Evolutionary conservation across 2,888 invertebrate species (phyloP), one percentile per base, ranked within the genome.

Genomic region (Poecilus cupreus): DNA sequence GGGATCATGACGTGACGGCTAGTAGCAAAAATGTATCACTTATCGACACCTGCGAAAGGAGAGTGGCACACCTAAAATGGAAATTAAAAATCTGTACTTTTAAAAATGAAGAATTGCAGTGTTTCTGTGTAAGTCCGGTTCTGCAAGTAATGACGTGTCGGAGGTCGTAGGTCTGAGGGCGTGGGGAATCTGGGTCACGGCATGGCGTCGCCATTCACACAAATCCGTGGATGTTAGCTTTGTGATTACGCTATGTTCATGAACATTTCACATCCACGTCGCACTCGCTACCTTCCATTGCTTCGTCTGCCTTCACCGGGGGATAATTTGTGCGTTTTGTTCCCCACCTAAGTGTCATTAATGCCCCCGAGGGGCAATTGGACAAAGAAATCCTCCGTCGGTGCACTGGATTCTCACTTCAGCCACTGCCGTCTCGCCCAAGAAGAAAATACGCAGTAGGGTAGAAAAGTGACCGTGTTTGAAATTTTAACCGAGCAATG

Each of bases 161-260:
- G 32, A 32, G 32, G 5, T 32, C 32, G 32, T 11, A 13, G 68
- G 18, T 16, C 37, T 75, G 18, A 18, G 51, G 26, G 8, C 32
- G 32, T 8, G 51, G 32, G 24, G 75, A 75, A 75, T 75, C 32
- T 72, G 32, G 75, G 51, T 51, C 75, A 75, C 32, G 51, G 24
- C 75, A 22, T 46, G 64, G 22, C 43, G 64, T 37, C 51, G 60
- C 37, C 57, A 72, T 57, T 49, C 72, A 72, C 70, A 72, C 54
- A 80, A 80, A 72, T 80, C 80, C 51, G 39, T 54, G 57, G 64
- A 80, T 80, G 80, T 80, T 80, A 72, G 80, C 80, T 80, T 80
- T 80, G 72, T 80, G 80, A 80, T 80, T 80, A 80, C 57, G 72
- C 72, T 39, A 24, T 80, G 80, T 80, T 80, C 80, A 72, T 57